Base-by-base conservation (phyloP, 1,140 invertebrate genomes). In the Psilanteris sp. region DNA sequence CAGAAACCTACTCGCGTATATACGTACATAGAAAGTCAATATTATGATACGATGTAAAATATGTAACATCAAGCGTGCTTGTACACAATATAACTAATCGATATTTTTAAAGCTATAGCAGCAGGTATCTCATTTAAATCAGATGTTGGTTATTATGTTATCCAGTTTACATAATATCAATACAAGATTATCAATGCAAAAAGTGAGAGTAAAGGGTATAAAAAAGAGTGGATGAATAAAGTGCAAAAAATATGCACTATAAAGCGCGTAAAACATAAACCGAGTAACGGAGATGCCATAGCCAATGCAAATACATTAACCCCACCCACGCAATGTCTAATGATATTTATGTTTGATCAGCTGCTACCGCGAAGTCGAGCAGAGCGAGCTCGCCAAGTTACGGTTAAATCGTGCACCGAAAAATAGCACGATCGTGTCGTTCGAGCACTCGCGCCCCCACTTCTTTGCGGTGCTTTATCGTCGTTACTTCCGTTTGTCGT, bases 331-430 rank as follows among this genome's bases (percentile, higher is more conserved):
- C 43, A 66, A 11, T 74, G 66, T 76, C 70, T 77, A 76, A 78
- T 70, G 59, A 78, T 81, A 80, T 81, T 81, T 84, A 83, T 84
- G 77, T 84, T 82, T 84, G 81, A 84, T 83, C 85, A 83, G 79
- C 75, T 81, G 81, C 75, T 70, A 72, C 76, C 61, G 54, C 44
- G 39, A 64, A 50, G 67, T 72, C 54, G 54, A 36, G 32, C 48
- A 5, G 8, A 36, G 27, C 43, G 39, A 52, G 61, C 59, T 43
- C 34, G 52, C 59, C 70, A 37, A 55, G 59, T 27, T 39, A 8
- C 68, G 31, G 18, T 26, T 61, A 59, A 67, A 54, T 31, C 52
- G 62, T 43, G 50, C 18, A 18, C 26, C 64, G 61, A 55, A 66
- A 66, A 76, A 70, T 64, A 76, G 50, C 64, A 52, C 64, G 48